Conservation (phyloP, 2,113 vertebrate species). For the Poecilia latipinna region DNA sequence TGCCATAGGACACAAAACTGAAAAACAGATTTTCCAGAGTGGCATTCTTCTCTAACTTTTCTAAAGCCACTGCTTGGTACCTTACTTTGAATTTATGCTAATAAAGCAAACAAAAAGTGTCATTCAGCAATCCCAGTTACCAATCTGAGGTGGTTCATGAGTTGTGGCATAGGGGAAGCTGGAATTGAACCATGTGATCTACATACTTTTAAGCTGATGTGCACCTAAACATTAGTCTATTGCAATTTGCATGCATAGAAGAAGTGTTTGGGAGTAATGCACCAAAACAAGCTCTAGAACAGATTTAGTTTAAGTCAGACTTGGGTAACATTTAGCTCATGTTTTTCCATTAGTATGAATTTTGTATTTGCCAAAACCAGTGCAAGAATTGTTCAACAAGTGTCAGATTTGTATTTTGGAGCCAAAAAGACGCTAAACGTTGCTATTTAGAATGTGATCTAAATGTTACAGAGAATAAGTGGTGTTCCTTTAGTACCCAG, state of each 20-base stretch:
- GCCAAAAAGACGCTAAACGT: too few species aligned
- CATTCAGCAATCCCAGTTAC: not conserved
- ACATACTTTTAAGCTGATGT: too few species aligned
- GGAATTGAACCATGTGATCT: not conserved
- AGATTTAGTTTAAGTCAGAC: not conserved
- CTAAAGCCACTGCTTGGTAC: not conserved
- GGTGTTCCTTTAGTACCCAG: too few species aligned
- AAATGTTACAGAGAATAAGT: too few species aligned
- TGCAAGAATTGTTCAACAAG: too few species aligned
- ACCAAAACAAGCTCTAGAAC: not conserved
- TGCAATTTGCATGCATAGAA: not conserved
- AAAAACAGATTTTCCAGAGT: too few species aligned
- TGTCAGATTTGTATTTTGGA: too few species aligned
- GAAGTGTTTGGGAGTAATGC: not conserved
- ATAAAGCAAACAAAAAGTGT: not conserved
- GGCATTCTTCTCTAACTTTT: not conserved
- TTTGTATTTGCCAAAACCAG: too few species aligned
- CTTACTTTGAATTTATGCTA: not conserved
- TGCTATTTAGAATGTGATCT: too few species aligned
- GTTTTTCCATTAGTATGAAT: not conserved
- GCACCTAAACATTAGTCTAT: too few species aligned
- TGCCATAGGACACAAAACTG: not conserved
- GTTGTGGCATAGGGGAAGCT: not conserved
- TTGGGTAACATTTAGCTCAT: not conserved
- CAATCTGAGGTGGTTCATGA: not conserved